phyloP scores from a whole-genome alignment of 2,113 vertebrate genomes.

The Nothobranchius furzeri region DNA sequence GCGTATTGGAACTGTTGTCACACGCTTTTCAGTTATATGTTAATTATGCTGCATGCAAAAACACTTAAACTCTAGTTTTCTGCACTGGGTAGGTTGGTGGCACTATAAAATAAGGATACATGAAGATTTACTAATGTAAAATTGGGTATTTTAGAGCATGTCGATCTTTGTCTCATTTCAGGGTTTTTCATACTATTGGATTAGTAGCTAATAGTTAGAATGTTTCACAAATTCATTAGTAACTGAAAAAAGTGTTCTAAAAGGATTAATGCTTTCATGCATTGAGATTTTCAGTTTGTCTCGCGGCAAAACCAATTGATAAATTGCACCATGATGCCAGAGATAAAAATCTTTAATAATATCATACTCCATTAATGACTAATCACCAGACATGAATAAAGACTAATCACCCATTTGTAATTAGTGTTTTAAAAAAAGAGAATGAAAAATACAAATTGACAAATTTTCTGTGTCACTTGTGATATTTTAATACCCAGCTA shows the following conservation, averaged over 20 bases:
- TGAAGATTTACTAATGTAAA: neutral
- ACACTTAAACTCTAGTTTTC: conserved; percentile 7
- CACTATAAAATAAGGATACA: conserved; percentile 2
- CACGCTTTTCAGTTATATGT: conserved; percentile 13
- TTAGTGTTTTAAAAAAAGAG: conserved; percentile 7
- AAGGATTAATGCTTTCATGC: conserved; percentile 13
- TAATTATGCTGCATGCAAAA: conserved; percentile 26
- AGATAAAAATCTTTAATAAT: conserved; percentile 21
- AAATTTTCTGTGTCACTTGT: conserved; percentile 17
- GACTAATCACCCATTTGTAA: conserved; percentile 35
- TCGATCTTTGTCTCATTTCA: conserved; percentile 4
- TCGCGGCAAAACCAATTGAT: conserved; percentile 27
- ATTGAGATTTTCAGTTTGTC: conserved; percentile 1
- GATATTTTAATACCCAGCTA: conserved; percentile 21
- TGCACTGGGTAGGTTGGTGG: neutral
- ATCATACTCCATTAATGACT: conserved; percentile 28
- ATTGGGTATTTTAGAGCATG: neutral
- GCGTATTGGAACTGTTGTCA: conserved; percentile 22
- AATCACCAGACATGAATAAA: conserved; percentile 48
- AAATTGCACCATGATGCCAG: conserved; percentile 27
- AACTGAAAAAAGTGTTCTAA: neutral
- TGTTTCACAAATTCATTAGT: neutral
- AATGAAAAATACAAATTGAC: conserved; percentile 39
- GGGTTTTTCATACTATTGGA: neutral
- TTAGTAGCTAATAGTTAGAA: neutral